Evolutionary conservation across 2,113 vertebrate species (phyloP).

Genomic region (Epinephelus cyanopodus): DNA sequence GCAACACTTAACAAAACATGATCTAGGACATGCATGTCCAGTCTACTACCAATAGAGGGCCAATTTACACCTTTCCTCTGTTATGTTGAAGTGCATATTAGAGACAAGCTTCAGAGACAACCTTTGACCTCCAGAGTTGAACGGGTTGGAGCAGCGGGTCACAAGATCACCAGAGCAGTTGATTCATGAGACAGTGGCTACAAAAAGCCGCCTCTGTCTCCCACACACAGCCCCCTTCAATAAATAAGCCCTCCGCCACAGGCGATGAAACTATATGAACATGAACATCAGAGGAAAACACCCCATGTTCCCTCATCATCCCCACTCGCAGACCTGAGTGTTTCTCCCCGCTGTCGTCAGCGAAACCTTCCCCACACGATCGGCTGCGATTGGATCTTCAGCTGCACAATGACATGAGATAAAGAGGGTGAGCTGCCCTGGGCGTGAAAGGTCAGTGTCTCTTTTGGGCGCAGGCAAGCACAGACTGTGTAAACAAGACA

Average conservation of each 20-base stretch:
- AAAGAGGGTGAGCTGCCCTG: slow-evolving; percentile 62
- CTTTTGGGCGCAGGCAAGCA: slow-evolving; percentile 58
- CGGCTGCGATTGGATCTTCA: slow-evolving; percentile 55
- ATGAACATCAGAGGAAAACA: slow-evolving; percentile 69
- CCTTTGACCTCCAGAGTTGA: slow-evolving; percentile 67
- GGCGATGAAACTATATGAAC: slow-evolving; percentile 71
- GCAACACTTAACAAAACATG: background rate
- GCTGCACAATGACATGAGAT: slow-evolving; percentile 64
- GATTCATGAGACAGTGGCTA: slow-evolving; percentile 65
- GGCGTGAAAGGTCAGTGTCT: slow-evolving; percentile 79
- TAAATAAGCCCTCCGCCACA: slow-evolving; percentile 57
- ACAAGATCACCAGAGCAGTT: slow-evolving; percentile 62
- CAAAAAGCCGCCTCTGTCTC: slow-evolving; percentile 65
- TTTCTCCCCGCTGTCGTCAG: slow-evolving; percentile 24
- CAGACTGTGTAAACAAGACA: slow-evolving; percentile 73
- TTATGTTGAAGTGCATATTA: slow-evolving; percentile 33
- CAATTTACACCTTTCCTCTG: slow-evolving; percentile 45
- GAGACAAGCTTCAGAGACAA: slow-evolving; percentile 49
- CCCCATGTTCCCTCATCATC: slow-evolving; percentile 32
- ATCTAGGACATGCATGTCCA: background rate
- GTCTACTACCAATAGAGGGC: slow-evolving; percentile 26
- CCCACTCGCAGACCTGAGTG: slow-evolving; percentile 1
- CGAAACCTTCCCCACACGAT: slow-evolving; percentile 40
- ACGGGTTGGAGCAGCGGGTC: slow-evolving; percentile 43
- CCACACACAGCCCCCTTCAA: slow-evolving; percentile 42